These are phyloP conservation scores for Pandemis heparana DNA, from an alignment of 2,888 invertebrate species.

Conservation along the genomic window DNA sequence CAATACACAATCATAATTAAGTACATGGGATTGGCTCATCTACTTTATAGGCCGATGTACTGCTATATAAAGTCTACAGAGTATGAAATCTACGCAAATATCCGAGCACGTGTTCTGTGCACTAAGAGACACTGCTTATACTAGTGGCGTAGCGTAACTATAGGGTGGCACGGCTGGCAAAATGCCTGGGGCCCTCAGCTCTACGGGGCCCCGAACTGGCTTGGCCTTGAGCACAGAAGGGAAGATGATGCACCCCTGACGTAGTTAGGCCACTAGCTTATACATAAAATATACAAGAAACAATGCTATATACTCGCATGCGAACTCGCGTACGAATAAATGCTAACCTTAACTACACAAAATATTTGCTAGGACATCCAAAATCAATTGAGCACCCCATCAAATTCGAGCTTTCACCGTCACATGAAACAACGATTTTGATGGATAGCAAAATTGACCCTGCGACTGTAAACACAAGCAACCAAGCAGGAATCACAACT, in stretches of 20 bases:
- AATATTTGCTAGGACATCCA: slow-evolving; percentile 80
- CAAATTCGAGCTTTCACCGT: slow-evolving; percentile 59
- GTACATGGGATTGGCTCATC: slow-evolving; percentile 1
- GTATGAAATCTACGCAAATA: slow-evolving; percentile 9
- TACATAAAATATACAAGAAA: neutral
- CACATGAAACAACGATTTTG: slow-evolving; percentile 59
- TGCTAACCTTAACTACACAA: slow-evolving; percentile 45
- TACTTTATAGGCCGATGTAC: neutral
- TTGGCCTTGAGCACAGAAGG: too few species aligned
- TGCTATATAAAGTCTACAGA: neutral
- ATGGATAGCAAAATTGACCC: slow-evolving; percentile 81
- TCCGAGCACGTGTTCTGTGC: neutral
- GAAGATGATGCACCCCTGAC: too few species aligned
- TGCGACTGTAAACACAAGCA: slow-evolving; percentile 73
- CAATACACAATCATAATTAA: slow-evolving; percentile 25
- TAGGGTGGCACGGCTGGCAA: too few species aligned
- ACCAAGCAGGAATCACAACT: slow-evolving; percentile 75
- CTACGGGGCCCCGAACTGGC: too few species aligned
- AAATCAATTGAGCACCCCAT: slow-evolving; percentile 79
- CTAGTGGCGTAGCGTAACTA: too few species aligned
- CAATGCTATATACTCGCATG: slow-evolving; percentile 3
- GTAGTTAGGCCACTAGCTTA: too few species aligned
- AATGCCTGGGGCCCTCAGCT: too few species aligned
- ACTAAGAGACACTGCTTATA: neutral
- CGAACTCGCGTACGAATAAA: slow-evolving; percentile 22